phyloP scores from a whole-genome alignment of 2,888 invertebrate species.

The Diarsia rubi region DNA sequence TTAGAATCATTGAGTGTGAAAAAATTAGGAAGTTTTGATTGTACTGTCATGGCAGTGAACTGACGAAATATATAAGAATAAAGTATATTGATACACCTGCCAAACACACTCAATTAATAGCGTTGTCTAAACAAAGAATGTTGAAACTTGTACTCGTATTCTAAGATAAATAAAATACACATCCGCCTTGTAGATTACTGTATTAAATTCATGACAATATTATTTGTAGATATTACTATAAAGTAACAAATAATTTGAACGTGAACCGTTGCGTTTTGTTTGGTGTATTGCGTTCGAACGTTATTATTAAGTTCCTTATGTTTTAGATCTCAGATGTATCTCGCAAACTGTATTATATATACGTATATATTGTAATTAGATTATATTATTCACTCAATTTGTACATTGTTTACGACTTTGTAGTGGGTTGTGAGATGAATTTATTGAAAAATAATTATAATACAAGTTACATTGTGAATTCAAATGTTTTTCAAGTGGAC shows the following conservation, averaged over 20 bases:
- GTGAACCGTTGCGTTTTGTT: constrained; percentile 72
- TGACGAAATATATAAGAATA: constrained; percentile 14
- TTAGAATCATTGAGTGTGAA: constrained; percentile 2
- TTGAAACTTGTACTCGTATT: constrained; percentile 9
- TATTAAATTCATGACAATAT: constrained; percentile 85
- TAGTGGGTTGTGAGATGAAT: constrained; percentile 81
- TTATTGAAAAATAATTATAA: constrained; percentile 69
- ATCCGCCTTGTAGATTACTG: constrained; percentile 70
- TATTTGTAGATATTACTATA: constrained; percentile 77
- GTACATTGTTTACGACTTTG: constrained; percentile 70
- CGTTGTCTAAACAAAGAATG: background rate
- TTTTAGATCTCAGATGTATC: constrained; percentile 86
- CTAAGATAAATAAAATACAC: constrained; percentile 48
- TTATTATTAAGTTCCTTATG: constrained; percentile 82
- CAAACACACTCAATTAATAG: constrained; percentile 1
- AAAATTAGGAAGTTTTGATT: background rate
- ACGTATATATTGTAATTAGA: constrained; percentile 69
- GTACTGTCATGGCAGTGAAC: background rate
- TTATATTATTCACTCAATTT: constrained; percentile 65
- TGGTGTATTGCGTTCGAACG: constrained; percentile 69
- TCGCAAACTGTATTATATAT: constrained; percentile 79
- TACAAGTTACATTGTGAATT: constrained; percentile 60
- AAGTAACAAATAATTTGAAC: constrained; percentile 63
- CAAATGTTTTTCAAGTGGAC: constrained; percentile 41
- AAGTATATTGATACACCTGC: background rate